Evolutionary conservation across 2,888 invertebrate species (phyloP), one percentile per base, ranked within the genome.

Genomic region (Mesorhabditis spiculigera): DNA sequence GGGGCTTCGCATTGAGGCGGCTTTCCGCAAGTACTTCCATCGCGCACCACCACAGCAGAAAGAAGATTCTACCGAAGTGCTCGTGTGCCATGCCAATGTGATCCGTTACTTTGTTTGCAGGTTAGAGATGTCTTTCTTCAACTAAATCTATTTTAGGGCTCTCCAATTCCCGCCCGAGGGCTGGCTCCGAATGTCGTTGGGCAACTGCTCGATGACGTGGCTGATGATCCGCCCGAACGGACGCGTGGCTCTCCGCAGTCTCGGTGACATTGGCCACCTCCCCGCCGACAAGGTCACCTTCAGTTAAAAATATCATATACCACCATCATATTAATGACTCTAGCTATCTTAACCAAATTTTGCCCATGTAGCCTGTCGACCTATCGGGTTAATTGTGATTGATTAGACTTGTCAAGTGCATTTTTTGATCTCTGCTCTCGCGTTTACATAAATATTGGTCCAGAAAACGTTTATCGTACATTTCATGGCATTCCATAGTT

Each of bases 81-180:
- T 97, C 69, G 95, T 98, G 3, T 97, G 97, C 81, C 98, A 98
- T 87, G 96, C 93, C 4, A 98, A 98, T 87, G 97, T 98, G 42
- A 98, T 98, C 83, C 90, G 95, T 64, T 97, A 93, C 87, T 93
- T 93, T 86, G 91, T 93, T n/a, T 93, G 93, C 89, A 90, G 92
- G 92, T 92, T 85, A 88, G 88, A 10, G n/a, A 4, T n/a, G 10
- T 28, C 65, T 45, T n/a, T 66, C 16, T 5, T 5, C 5, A 50
- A 68, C 63, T 5, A 41, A 68, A 43, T 65, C n/a, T 43, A 44
- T 86, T 68, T 73, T 88, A 94, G 97, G 86, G 95, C 95, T 0
- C 89, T 98, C 62, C 98, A 98, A 87, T 92, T 97, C 85, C 96
- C 96, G 0, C 92, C 95, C 0, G 96, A 98, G 87, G 97, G 92